phyloP scores from a whole-genome alignment of 2,113 vertebrate species.

The Chaetura pelagica region DNA sequence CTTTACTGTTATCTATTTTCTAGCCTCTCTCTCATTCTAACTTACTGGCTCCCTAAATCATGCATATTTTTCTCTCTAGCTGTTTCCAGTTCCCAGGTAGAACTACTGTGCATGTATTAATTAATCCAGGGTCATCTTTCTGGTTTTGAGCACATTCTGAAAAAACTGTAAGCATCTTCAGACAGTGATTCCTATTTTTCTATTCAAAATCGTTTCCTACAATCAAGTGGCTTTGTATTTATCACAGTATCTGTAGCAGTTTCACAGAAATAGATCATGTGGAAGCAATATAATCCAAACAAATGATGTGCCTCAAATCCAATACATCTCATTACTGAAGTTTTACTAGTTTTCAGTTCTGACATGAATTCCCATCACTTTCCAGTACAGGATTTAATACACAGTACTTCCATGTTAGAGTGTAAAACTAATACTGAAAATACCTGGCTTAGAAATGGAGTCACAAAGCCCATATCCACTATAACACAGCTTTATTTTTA shows the following conservation, averaged over 20 bases:
- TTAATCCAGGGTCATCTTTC: background rate
- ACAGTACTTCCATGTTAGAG: background rate
- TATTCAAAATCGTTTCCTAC: background rate
- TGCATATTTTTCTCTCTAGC: background rate
- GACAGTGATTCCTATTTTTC: background rate
- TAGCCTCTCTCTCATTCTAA: background rate
- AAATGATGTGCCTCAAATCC: rapidly evolving
- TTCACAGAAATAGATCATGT: background rate
- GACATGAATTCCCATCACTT: background rate
- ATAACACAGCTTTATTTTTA: background rate
- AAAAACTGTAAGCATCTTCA: background rate
- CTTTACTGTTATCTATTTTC: background rate
- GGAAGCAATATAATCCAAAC: background rate
- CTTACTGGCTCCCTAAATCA: background rate
- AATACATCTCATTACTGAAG: background rate
- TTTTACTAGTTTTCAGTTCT: background rate
- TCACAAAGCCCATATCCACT: background rate
- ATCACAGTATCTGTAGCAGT: background rate
- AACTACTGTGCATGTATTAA: background rate
- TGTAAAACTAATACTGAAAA: background rate
- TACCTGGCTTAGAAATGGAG: background rate
- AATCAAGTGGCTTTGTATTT: background rate
- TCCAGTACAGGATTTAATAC: background rate
- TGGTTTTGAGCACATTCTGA: background rate
- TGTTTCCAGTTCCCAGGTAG: background rate